phyloP scores from a whole-genome alignment of 2,797 vertebrate species.

The Thunnus albacares region DNA sequence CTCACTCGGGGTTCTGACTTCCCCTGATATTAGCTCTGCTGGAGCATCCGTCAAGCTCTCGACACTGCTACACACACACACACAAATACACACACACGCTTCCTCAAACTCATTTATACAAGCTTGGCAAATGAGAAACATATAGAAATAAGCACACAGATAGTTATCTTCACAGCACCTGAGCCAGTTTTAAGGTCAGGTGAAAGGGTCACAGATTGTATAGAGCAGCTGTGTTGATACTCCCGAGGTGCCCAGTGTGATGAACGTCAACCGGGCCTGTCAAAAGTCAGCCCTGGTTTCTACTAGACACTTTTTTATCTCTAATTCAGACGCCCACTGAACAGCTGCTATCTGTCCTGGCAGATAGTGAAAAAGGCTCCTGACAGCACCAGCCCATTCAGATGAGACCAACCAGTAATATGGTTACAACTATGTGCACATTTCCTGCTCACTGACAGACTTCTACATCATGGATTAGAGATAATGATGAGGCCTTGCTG shows the following conservation, averaged over 20 bases:
- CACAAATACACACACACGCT: conserved; percentile 20
- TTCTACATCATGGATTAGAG: conserved; percentile 9
- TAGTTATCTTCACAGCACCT: conserved; percentile 58
- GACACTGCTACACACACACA: conserved; percentile 4
- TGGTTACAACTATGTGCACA: conserved; percentile 23
- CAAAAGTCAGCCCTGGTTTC: conserved; percentile 39
- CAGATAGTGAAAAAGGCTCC: conserved; percentile 51
- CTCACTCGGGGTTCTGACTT: conserved; percentile 71
- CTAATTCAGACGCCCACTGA: conserved; percentile 52
- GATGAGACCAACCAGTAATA: conserved; percentile 43
- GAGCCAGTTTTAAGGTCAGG: conserved; percentile 50
- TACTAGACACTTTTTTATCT: conserved; percentile 26
- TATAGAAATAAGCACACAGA: not conserved
- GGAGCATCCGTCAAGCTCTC: conserved; percentile 67
- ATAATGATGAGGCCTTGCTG: not conserved
- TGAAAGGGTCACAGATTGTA: conserved; percentile 30
- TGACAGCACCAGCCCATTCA: conserved; percentile 38
- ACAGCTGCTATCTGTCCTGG: conserved; percentile 72
- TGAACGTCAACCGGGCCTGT: conserved; percentile 44
- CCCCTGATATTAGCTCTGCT: conserved; percentile 69
- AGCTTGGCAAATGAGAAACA: conserved; percentile 1
- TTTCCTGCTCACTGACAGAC: conserved; percentile 29
- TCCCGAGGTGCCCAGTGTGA: conserved; percentile 50
- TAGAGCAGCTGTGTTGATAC: conserved; percentile 27
- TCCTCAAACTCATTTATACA: not conserved